phyloP scores from a whole-genome alignment of 2,888 invertebrate genomes.

The Beris morrisii region DNA sequence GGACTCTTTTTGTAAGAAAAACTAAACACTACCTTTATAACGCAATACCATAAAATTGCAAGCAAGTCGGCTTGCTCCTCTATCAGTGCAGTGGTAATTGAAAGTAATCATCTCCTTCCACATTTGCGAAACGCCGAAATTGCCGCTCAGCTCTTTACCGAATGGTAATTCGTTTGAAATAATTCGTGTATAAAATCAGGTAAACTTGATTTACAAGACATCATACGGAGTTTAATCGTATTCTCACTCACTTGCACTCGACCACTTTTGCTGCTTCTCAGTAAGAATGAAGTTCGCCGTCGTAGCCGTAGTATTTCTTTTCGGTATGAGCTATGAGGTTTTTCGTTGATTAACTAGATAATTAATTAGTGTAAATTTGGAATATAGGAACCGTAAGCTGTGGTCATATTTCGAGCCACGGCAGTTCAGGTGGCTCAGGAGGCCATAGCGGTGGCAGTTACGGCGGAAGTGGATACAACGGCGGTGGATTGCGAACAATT shows the following conservation, averaged over 20 bases:
- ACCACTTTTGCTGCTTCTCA: conserved; percentile 19
- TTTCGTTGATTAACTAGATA: background rate
- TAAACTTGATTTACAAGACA: conserved; percentile 13
- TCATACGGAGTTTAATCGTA: conserved; percentile 24
- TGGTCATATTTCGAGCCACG: conserved; percentile 13
- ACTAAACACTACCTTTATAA: too few species aligned
- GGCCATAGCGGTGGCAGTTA: conserved; percentile 18
- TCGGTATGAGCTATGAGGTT: conserved; percentile 1
- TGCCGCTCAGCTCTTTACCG: too few species aligned
- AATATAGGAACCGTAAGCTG: conserved; percentile 20
- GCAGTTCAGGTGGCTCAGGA: conserved; percentile 9
- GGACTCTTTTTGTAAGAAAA: too few species aligned
- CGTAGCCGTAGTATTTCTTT: conserved; percentile 23
- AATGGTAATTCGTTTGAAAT: conserved; percentile 10
- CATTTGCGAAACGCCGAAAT: too few species aligned
- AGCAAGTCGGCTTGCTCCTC: too few species aligned
- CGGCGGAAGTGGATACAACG: conserved; percentile 46
- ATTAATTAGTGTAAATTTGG: background rate
- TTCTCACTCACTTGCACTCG: conserved; percentile 22
- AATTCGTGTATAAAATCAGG: conserved; percentile 24
- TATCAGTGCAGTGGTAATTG: too few species aligned
- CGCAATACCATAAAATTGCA: too few species aligned
- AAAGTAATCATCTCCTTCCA: too few species aligned
- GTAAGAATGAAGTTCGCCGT: conserved; percentile 26
- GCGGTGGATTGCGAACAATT: conserved; percentile 72